Percentiles rank a stretch among this genome's conserved stretches.
Conservation (phyloP, 1,140 invertebrate species). For the Matsumurasca onukii region DNA sequence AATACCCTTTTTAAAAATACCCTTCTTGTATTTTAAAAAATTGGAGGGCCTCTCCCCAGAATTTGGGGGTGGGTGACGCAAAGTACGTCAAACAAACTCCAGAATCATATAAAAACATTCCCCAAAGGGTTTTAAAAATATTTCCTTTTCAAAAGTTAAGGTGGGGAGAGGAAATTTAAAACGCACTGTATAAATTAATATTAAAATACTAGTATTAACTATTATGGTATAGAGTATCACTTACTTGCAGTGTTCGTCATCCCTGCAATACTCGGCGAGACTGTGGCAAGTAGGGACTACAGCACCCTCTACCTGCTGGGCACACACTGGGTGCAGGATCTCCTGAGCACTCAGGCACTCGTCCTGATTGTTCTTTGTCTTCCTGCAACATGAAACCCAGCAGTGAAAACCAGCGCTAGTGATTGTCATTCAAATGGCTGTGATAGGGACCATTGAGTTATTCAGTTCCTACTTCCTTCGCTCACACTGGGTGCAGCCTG, state of each 20-base stretch:
- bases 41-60: no score
- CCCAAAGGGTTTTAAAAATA: no score
- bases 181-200: no score
- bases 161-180: no score
- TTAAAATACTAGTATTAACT: no score
- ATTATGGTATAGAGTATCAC: no score
- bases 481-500: conserved; percentile 88
- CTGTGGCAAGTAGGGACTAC: conserved; percentile 77
- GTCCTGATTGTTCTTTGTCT: conserved; percentile 77
- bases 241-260: conserved; percentile 51
- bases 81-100: no score
- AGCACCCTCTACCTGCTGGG: conserved; percentile 69
- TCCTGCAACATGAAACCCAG: conserved; percentile 55
- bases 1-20: no score
- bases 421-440: neutral
- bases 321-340: conserved; percentile 82
- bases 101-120: no score
- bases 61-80: no score
- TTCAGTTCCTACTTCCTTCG: neutral
- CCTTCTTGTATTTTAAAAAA: no score
- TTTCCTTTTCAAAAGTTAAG: no score
- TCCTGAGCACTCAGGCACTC: conserved; percentile 85
- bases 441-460: neutral
- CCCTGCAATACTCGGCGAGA: conserved; percentile 74
- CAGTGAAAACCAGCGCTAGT: neutral